Conservation (phyloP, 2,113 vertebrate species). For the Sceloporus undulatus region DNA sequence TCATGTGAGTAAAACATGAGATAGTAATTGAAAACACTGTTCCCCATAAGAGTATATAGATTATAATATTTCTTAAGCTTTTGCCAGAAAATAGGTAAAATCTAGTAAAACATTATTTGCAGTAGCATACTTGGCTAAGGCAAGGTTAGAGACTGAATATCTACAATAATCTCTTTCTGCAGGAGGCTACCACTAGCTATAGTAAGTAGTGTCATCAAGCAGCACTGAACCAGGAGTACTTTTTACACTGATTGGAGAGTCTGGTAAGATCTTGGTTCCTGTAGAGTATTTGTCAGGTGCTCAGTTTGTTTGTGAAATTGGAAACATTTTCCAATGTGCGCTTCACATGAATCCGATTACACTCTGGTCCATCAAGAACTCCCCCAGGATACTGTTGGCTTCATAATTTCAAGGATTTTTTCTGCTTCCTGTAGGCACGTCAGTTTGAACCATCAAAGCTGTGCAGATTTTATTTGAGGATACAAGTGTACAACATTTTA, state of each 20-base stretch:
- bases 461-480: constrained; percentile 23
- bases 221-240: constrained; percentile 26
- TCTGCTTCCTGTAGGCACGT: constrained; percentile 35
- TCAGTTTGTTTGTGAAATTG: constrained; percentile 34
- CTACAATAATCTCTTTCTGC: constrained; percentile 3
- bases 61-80: background rate
- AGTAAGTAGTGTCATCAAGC: constrained; percentile 32
- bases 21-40: background rate
- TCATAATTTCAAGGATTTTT: constrained; percentile 36
- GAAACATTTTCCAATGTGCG: constrained; percentile 47
- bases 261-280: constrained; percentile 40
- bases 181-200: constrained; percentile 28
- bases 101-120: constrained; percentile 4
- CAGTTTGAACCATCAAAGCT: constrained; percentile 3
- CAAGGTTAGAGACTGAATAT: constrained; percentile 56
- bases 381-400: background rate
- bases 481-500: background rate
- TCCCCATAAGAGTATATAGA: background rate
- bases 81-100: background rate
- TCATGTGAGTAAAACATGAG: background rate
- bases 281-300: constrained; percentile 5
- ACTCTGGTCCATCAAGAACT: constrained; percentile 40
- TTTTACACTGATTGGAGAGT: constrained; percentile 7
- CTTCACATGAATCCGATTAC: constrained; percentile 33
- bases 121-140: constrained; percentile 42